Evolutionary conservation across 2,797 vertebrate species (phyloP), one percentile per base, ranked within the genome.

Genomic region (Enteromius radiatus): DNA sequence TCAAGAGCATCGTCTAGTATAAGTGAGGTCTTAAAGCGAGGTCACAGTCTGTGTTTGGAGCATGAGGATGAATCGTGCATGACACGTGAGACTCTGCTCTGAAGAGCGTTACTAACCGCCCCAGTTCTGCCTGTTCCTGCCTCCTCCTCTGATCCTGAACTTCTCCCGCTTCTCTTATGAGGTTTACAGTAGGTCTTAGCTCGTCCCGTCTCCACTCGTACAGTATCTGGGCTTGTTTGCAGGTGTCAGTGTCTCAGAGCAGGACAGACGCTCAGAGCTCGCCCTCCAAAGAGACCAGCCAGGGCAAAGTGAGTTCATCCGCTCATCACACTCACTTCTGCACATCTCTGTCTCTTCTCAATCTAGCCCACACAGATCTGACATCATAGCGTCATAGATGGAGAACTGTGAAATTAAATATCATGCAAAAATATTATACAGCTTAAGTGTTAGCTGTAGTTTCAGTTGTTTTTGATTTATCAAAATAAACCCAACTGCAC

Each of bases 301-400:
- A 91, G 92, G 88, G 87, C 90, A 95, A 94, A 94, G 94, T 95
- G 94, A 95, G 94, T 95, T 87, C 90, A 88, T 76, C 64, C 52
- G 70, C 59, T n/a, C 63, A 7, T 73, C 80, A 77, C 64, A 71
- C 17, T 69, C 54, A 71, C 36, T 7, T 49, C 9, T 33, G 36
- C 38, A 74, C 38, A 36, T 26, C 17, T 33, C 36, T 68, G 49
- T 76, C 15, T n/a, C 70, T 54, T 36, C 70, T 52, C 70, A 73
- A 0, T 49, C 6, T 26, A 71, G 4, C 69, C 1, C 1, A 31
- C 69, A 21, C 17, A 31, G 9, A 73, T 73, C 69, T 49, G 45
- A 73, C 17, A 21, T 6, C 6, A 31, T 26, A 33, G 45, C 1
- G 21, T 19, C 28, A 69, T 41, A 41, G 21, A 43, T 31, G 7